Conservation (phyloP, 2,113 vertebrate species). For the Seriola rivoliana region DNA sequence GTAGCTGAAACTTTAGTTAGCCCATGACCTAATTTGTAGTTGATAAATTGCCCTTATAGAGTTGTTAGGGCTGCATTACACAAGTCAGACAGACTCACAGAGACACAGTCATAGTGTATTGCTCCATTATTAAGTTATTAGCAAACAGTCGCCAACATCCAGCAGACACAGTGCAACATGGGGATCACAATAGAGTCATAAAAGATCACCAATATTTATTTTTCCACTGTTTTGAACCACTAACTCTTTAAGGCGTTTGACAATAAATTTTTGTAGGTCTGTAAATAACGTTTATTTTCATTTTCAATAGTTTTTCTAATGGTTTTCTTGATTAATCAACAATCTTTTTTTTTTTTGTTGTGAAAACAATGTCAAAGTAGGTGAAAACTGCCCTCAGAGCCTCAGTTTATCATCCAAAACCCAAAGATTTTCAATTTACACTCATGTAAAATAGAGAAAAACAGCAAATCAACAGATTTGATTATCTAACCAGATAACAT, state of each 20-base stretch:
- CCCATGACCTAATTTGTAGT: conserved; percentile 9
- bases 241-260: no score
- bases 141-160: not conserved
- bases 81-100: not conserved
- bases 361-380: no score
- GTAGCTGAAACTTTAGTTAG: not conserved
- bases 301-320: no score
- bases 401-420: no score
- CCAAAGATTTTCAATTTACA: not conserved
- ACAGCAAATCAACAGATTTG: not conserved
- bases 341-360: no score
- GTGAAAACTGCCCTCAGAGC: no score
- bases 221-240: not conserved
- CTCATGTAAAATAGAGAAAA: not conserved
- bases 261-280: no score
- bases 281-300: no score
- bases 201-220: not conserved
- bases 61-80: conserved; percentile 3
- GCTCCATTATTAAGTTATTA: conserved; percentile 2
- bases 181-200: conserved; percentile 5
- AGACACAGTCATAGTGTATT: not conserved
- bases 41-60: not conserved
- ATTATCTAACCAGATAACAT: not conserved
- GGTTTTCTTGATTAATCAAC: no score
- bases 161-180: not conserved